Evolutionary conservation across 1,140 invertebrate genomes (phyloP).

Genomic region (Planococcus citri): DNA sequence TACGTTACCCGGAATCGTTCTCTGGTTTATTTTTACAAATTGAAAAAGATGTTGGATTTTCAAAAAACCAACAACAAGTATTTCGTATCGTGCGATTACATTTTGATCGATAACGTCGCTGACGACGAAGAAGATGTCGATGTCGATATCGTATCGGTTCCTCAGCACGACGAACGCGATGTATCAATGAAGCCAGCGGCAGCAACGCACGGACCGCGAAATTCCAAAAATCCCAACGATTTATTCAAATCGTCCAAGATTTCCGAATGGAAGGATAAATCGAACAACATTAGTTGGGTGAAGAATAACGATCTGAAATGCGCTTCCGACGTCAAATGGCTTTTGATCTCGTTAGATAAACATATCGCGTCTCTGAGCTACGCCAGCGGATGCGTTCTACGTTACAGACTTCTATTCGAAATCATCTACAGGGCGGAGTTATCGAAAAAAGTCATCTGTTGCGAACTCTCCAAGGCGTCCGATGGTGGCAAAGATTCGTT

Average conservation of each 20-base stretch:
- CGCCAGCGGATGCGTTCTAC: background rate
- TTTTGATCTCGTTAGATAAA: background rate
- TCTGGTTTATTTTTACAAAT: background rate
- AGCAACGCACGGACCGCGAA: background rate
- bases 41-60: background rate
- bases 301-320: background rate
- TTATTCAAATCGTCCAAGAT: background rate
- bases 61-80: slow-evolving; percentile 3
- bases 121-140: background rate
- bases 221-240: background rate
- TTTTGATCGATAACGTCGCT: background rate
- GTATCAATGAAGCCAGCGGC: background rate
- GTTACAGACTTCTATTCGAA: background rate
- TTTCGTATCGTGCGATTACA: background rate
- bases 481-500: background rate
- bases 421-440: background rate
- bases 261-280: background rate
- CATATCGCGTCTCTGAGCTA: background rate
- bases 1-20: background rate
- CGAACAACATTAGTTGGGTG: background rate
- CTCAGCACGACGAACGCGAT: background rate
- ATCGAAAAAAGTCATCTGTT: background rate
- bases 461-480: background rate
- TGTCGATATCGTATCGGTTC: background rate
- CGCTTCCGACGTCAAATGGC: background rate